phyloP scores from a whole-genome alignment of 2,113 vertebrate species.

The Centropus bengalensis region DNA sequence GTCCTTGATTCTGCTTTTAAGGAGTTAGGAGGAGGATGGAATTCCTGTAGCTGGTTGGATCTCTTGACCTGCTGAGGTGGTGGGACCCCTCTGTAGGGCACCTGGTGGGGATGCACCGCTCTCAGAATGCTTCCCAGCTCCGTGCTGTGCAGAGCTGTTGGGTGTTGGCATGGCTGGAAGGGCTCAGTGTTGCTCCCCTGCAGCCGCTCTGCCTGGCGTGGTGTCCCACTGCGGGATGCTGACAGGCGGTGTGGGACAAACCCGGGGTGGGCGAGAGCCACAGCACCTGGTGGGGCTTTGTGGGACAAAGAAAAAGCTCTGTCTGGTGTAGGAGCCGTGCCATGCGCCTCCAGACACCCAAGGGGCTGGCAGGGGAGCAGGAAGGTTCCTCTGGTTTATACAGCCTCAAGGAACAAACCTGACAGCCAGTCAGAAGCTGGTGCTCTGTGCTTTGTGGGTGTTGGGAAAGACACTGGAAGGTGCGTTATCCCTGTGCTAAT shows the following conservation, averaged over 20 bases:
- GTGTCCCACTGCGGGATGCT: accelerated
- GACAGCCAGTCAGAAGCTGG: background rate
- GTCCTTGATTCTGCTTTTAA: background rate
- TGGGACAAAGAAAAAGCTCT: background rate
- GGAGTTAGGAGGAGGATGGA: background rate
- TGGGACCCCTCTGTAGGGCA: background rate
- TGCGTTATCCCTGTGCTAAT: background rate
- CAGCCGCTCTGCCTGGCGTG: background rate
- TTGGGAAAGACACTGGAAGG: background rate
- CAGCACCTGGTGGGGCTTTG: background rate
- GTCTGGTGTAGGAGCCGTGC: background rate
- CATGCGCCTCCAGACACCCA: accelerated
- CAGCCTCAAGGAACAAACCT: background rate
- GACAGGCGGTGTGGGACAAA: background rate
- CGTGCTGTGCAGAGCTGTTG: background rate
- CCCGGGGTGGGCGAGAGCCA: background rate
- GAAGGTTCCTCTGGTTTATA: no score
- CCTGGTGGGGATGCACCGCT: background rate
- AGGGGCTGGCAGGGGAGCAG: no score
- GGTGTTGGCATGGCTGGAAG: background rate
- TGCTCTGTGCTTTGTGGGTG: background rate
- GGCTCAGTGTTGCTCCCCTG: accelerated
- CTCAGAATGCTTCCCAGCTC: background rate
- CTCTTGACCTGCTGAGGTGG: background rate
- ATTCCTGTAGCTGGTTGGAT: background rate